phyloP scores from a whole-genome alignment of 2,797 vertebrate species.

The Distichodus sexfasciatus region DNA sequence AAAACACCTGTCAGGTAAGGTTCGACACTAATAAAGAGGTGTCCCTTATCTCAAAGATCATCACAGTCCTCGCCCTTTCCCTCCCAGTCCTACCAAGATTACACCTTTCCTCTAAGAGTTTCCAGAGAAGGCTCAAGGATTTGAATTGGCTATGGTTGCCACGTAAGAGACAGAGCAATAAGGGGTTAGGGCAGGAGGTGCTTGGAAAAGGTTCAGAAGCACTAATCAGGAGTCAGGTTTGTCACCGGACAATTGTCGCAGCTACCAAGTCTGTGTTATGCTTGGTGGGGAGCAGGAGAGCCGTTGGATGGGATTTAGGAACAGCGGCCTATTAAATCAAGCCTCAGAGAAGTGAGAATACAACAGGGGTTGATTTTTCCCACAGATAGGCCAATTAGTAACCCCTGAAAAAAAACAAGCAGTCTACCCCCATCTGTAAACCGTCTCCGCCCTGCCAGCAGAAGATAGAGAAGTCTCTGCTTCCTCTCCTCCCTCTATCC shows the following conservation, averaged over 20 bases:
- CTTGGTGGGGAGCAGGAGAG: constrained; percentile 59
- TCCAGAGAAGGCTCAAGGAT: not conserved
- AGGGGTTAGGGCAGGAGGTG: not conserved
- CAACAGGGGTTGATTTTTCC: constrained; percentile 74
- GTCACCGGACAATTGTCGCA: not conserved
- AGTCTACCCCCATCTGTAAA: constrained; percentile 68
- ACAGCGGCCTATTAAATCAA: constrained; percentile 65
- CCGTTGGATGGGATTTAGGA: constrained; percentile 63
- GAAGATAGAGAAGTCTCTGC: constrained; percentile 2
- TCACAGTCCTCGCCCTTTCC: constrained; percentile 41
- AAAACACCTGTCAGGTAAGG: constrained; percentile 67
- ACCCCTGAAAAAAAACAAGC: constrained; percentile 73
- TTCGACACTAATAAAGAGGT: constrained; percentile 53
- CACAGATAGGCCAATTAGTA: constrained; percentile 74
- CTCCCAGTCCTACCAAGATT: constrained; percentile 13
- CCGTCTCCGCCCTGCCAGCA: constrained; percentile 56
- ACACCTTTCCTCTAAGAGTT: constrained; percentile 13
- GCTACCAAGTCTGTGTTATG: constrained; percentile 49
- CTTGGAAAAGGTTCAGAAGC: not conserved
- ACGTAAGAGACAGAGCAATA: no score
- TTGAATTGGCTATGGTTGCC: constrained; percentile 2
- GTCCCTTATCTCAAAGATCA: constrained; percentile 56
- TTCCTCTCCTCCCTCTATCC: constrained; percentile 28
- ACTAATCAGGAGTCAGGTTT: constrained; percentile 12
- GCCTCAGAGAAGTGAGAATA: constrained; percentile 61